Evolutionary conservation across 1,140 invertebrate species (phyloP), one percentile per base, ranked within the genome.

Genomic region (Epicauta chinensis): DNA sequence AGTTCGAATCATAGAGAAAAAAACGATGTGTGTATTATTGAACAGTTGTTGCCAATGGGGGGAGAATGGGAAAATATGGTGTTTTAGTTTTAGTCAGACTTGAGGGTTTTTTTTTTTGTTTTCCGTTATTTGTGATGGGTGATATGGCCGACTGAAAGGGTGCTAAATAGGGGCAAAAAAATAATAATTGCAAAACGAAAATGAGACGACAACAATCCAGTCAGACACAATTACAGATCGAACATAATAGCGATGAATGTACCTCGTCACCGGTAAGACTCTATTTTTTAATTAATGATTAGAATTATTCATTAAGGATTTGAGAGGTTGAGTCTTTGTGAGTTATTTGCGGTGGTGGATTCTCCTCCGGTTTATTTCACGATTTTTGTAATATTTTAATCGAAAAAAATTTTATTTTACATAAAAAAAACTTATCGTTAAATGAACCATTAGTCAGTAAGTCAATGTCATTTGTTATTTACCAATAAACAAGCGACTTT

Each of bases 201-300:
- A 62, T 62, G 61, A 50, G 61, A 15, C 44, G 61, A 31, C 52
- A 58, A 35, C 55, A 58, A 35, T 58, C 60, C 12, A 62, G 48
- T 40, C 61, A 62, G 35, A 48, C 58, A 37, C 60, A 62, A 32
- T 43, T 60, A 43, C 61, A 62, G 35, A 56, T 58, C 35, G 61
- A 62, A 32, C 61, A 62, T 29, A 62, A 55, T 51, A 58, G 58
- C 29, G 61, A 62, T 30, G 61, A 62, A 15, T 60, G 59, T 41
- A 62, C 56, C 37, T 60, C 61, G 31, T 60, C 61, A 11, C 58
- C 58, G 43, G 59, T 61, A 55, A 56, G 53, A 52, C 12, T 36
- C 39, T 23, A 23, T 23, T 23, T 23, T 23, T 23, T 23, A 7
- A 23, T 23, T 5, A 23, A 23, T 23, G 23, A 23, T 23, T 10